A percentile compares a stretch with the other conserved stretches of the same genome.
These are phyloP conservation scores for Noctua pronuba DNA, from an alignment of 2,888 invertebrate genomes.

Conservation along the genomic window DNA sequence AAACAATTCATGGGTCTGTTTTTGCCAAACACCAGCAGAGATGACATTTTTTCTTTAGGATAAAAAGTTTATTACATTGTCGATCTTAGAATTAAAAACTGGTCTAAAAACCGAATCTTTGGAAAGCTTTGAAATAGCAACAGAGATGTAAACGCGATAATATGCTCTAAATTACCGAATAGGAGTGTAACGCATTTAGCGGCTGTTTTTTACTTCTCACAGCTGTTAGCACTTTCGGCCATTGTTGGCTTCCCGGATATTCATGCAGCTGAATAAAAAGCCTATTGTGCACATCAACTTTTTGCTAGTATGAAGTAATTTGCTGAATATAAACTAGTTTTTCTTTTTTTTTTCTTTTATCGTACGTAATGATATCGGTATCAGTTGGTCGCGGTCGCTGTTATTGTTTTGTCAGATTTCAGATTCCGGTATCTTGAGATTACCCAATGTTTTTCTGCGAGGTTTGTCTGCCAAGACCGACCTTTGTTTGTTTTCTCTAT, in stretches of 20 bases:
- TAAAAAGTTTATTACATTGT: constrained; percentile 6
- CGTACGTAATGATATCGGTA: constrained; percentile 38
- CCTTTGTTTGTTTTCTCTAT: constrained; percentile 17
- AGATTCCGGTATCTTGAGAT: constrained; percentile 44
- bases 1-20: not conserved
- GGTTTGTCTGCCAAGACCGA: not conserved
- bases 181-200: constrained; percentile 35
- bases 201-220: constrained; percentile 44
- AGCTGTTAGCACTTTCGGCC: constrained; percentile 48
- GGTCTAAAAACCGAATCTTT: not conserved
- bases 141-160: constrained; percentile 43
- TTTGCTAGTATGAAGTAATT: constrained; percentile 26
- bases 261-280: constrained; percentile 43
- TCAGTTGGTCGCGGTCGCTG: constrained; percentile 29
- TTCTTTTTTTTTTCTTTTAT: constrained; percentile 40
- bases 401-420: constrained; percentile 50
- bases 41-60: not conserved
- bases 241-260: constrained; percentile 57
- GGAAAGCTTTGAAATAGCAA: constrained; percentile 31
- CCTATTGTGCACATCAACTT: constrained; percentile 30
- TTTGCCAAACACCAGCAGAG: constrained; percentile 2
- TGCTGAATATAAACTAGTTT: constrained; percentile 20
- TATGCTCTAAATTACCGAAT: constrained; percentile 31
- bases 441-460: constrained; percentile 22
- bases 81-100: not conserved